phyloP scores from a whole-genome alignment of 2,888 invertebrate genomes.

The Megastigmus dorsalis region DNA sequence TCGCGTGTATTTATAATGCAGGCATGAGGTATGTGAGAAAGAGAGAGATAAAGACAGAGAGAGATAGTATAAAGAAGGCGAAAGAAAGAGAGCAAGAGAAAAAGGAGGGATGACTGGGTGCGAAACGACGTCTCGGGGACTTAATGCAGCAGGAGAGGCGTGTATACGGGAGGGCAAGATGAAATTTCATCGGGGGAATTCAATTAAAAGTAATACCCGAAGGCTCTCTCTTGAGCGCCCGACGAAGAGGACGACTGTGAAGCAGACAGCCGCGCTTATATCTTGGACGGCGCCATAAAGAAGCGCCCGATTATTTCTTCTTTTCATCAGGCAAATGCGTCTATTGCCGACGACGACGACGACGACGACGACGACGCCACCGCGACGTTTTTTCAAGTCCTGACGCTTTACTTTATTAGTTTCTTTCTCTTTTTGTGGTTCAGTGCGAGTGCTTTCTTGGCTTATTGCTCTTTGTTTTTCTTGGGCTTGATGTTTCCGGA shows the following conservation, averaged over 20 bases:
- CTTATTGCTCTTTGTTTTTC: neutral
- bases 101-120: constrained; percentile 13
- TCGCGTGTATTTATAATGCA: too few species aligned
- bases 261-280: constrained; percentile 46
- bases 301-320: constrained; percentile 56
- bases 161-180: constrained; percentile 56
- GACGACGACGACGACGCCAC: neutral
- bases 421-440: neutral
- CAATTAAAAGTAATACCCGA: constrained; percentile 72
- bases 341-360: neutral
- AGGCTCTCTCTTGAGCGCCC: constrained; percentile 55
- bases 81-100: neutral
- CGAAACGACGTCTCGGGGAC: constrained; percentile 43
- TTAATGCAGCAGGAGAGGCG: constrained; percentile 58
- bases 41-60: neutral
- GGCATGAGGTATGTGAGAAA: too few species aligned
- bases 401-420: neutral
- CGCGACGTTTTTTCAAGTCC: neutral
- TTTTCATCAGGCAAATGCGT: constrained; percentile 53
- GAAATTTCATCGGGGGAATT: constrained; percentile 71
- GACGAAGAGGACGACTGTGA: neutral
- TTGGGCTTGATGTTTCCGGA: too few species aligned
- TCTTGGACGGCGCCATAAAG: constrained; percentile 56
- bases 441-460: neutral
- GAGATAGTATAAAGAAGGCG: too few species aligned